A percentile compares a stretch with the other conserved stretches of the same genome.
These are phyloP conservation scores for Microcebus tavaratra DNA, from an alignment of 2,113 vertebrate species.

Conservation along the genomic window DNA sequence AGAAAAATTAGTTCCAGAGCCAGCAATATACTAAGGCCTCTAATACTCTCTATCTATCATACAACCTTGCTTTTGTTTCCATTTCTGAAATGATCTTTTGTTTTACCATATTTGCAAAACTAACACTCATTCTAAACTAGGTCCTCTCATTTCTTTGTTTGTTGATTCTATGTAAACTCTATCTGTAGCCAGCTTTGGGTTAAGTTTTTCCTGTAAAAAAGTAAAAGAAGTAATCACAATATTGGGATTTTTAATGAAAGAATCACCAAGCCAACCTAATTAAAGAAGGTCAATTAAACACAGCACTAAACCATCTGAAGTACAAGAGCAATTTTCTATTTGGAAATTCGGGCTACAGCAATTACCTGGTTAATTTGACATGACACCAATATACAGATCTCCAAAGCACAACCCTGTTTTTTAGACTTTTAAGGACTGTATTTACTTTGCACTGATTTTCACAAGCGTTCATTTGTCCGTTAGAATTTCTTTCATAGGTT, in stretches of 20 bases:
- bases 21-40: not conserved
- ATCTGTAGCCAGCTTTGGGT: not conserved
- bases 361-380: constrained; percentile 73
- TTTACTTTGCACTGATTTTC: constrained; percentile 11
- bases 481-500: constrained; percentile 12
- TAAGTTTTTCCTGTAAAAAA: not conserved
- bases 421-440: not conserved
- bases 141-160: not conserved
- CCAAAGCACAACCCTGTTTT: constrained; percentile 18
- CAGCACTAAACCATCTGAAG: constrained; percentile 30
- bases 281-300: constrained; percentile 72
- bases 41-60: not conserved
- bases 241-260: constrained; percentile 74
- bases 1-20: not conserved
- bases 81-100: constrained; percentile 2
- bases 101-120: not conserved
- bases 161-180: not conserved
- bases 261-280: constrained; percentile 63
- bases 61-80: not conserved
- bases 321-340: constrained; percentile 57
- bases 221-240: constrained; percentile 56
- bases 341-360: constrained; percentile 52
- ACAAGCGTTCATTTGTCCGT: not conserved
- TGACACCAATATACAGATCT: constrained; percentile 31
- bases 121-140: not conserved